Evolutionary conservation across 1,140 invertebrate genomes (phyloP).

Genomic region (Chironomus striatipennis): DNA sequence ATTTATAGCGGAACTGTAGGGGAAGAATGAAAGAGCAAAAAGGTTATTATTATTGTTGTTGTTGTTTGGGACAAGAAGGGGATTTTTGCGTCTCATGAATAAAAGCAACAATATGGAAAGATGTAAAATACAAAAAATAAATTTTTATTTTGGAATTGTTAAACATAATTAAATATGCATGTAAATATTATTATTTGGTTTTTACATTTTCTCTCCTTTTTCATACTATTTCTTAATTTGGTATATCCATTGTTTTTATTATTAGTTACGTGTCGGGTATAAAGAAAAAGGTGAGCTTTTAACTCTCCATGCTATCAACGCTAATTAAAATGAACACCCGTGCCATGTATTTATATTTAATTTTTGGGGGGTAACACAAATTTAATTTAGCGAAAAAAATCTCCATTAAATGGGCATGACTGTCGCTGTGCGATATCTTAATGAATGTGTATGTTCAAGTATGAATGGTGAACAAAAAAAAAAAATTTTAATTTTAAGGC

Average conservation of each 20-base stretch:
- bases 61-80: too few species aligned
- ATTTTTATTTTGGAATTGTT: background rate
- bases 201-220: background rate
- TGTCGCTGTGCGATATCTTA: background rate
- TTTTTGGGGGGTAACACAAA: background rate
- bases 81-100: too few species aligned
- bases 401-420: background rate
- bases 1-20: too few species aligned
- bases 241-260: background rate
- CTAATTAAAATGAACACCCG: slow-evolving; percentile 1
- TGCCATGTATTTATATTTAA: too few species aligned
- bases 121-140: background rate
- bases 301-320: background rate
- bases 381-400: background rate
- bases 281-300: too few species aligned
- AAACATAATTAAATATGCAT: slow-evolving; percentile 22
- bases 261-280: too few species aligned
- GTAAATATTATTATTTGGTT: slow-evolving; percentile 16
- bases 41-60: too few species aligned
- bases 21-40: too few species aligned
- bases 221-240: background rate
- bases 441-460: background rate
- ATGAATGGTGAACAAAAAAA: background rate
- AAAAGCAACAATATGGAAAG: too few species aligned
- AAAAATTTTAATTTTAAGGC: background rate